Evolutionary conservation across 2,797 vertebrate species (phyloP), one percentile per base, ranked within the genome.

Genomic region (Chromobotia macracanthus): DNA sequence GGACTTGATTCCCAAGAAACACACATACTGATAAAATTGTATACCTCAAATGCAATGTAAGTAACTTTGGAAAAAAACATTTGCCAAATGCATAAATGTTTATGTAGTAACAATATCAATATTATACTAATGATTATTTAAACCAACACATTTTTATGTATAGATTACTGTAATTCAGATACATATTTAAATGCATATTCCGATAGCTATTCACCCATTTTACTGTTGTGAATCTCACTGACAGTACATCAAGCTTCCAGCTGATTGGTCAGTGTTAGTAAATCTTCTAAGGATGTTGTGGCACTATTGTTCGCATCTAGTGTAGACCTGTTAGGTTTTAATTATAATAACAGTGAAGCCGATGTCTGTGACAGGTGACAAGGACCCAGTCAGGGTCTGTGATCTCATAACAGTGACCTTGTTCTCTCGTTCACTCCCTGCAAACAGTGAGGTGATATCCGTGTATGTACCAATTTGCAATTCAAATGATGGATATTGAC

Each of bases 401-500:
- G 64, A 68, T 75, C 44, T 76, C 65, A 73, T 70, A 77, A 75
- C 61, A 28, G 35, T 75, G 76, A 77, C 63, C 67, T 53, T 51
- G 55, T 63, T 28, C 72, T 28, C 56, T n/a, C 65, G 44, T 76
- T 80, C 74, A 71, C 77, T 51, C 25, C 21, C 19, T 74, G 41
- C 64, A 79, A 72, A 79, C n/a, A 46, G 31, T 48, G n/a, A 65
- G 46, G 46, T 75, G 56, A 70, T 75, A 70, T 58, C 19, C 9
- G 28, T 18, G 21, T 58, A 75, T 72, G 53, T 72, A 28, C 38
- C 75, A 58, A 61, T 79, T 63, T 79, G 66, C 76, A 79, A 79
- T 75, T 83, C 77, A 75, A 83, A 76, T 83, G 72, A 81, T 79
- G 48, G 60, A 79, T 79, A 79, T 44, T 64, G 77, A 72, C 77